Evolutionary conservation across 2,113 vertebrate genomes (phyloP).

Genomic region (Leptodactylus fuscus): DNA sequence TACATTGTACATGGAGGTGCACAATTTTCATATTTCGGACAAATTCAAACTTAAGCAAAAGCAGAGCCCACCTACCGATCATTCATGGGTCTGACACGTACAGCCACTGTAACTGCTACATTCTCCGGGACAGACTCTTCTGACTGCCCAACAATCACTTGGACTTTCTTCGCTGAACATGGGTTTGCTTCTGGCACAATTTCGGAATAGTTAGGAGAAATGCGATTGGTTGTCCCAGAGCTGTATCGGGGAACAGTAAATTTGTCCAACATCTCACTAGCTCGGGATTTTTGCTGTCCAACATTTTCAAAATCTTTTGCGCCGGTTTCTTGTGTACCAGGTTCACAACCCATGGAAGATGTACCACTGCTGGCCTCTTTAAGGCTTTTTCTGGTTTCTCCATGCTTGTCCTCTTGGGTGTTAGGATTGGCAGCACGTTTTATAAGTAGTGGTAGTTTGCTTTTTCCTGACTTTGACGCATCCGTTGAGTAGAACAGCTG

Average conservation of each 20-base stretch:
- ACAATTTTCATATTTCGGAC: too few species aligned
- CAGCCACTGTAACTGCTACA: slow-evolving; percentile 22
- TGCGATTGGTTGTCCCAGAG: not conserved
- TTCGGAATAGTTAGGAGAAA: not conserved
- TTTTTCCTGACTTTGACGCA: not conserved
- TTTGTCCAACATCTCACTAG: not conserved
- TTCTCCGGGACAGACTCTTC: not conserved
- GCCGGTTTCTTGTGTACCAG: not conserved
- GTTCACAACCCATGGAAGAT: not conserved
- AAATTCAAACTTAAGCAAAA: too few species aligned
- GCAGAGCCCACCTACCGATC: not conserved
- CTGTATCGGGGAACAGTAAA: not conserved
- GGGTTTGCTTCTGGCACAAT: not conserved
- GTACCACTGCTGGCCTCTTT: not conserved
- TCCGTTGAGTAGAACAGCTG: not conserved
- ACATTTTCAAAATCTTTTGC: not conserved
- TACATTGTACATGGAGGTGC: too few species aligned
- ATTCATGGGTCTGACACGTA: slow-evolving; percentile 26
- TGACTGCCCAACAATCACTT: not conserved
- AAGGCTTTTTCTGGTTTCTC: slow-evolving; percentile 4
- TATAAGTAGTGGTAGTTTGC: slow-evolving; percentile 33
- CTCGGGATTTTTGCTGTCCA: not conserved
- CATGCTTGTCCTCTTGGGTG: not conserved
- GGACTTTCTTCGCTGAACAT: not conserved
- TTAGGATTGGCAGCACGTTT: not conserved